A percentile compares a stretch with the other conserved stretches of the same genome.
These are phyloP conservation scores for Tyria jacobaeae DNA, from an alignment of 2,888 invertebrate species.

Conservation along the genomic window DNA sequence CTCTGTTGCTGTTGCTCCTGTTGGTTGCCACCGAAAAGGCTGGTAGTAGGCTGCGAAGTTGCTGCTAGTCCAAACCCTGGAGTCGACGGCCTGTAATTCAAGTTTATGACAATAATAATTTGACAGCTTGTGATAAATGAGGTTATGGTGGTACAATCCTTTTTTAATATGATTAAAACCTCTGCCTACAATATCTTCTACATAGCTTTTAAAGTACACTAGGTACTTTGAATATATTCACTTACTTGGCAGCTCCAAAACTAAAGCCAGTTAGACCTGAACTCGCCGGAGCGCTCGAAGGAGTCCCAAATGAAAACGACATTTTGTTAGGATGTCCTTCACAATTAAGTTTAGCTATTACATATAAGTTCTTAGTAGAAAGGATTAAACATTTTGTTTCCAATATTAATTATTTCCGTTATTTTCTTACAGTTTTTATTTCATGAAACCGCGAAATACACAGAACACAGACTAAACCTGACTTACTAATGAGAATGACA, in stretches of 20 bases:
- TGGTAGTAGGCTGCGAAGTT: slow-evolving; percentile 67
- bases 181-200: neutral
- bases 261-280: slow-evolving; percentile 75
- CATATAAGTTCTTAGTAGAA: neutral
- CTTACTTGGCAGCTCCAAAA: slow-evolving; percentile 82
- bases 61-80: slow-evolving; percentile 70
- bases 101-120: slow-evolving; percentile 2
- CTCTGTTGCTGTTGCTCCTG: slow-evolving; percentile 39
- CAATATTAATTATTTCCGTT: neutral
- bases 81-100: slow-evolving; percentile 67
- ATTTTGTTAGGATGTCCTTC: slow-evolving; percentile 49
- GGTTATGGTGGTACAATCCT: neutral
- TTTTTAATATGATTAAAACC: slow-evolving; percentile 4
- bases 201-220: neutral
- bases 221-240: slow-evolving; percentile 18
- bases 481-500: no score
- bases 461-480: no score
- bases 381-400: neutral
- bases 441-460: no score
- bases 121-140: slow-evolving; percentile 9
- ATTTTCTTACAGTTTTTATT: neutral
- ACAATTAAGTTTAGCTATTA: neutral
- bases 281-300: slow-evolving; percentile 82
- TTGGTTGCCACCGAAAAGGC: slow-evolving; percentile 68
- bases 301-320: slow-evolving; percentile 81